Base-by-base conservation (phyloP, 1,140 invertebrate genomes). In the Ephestia elutella region DNA sequence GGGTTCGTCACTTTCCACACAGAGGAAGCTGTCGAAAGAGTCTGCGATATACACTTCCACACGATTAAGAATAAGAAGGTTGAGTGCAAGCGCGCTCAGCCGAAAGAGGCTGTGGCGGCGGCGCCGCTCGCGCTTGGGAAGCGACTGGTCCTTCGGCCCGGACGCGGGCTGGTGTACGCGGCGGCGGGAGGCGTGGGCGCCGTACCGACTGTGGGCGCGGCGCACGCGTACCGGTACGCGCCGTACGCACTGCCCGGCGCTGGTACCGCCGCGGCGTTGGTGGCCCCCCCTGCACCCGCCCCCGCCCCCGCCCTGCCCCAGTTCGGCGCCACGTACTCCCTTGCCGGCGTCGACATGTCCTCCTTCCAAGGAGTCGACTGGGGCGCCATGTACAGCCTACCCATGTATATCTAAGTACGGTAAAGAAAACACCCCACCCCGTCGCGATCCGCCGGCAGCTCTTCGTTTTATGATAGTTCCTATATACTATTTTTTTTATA, bases 11-110 rank as follows among this genome's bases (percentile, higher is more conserved):
- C 96, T 4, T 97, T 97, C 89, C 96, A 97, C 79, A 95, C 94
- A 68, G 96, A 97, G 82, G 96, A 97, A 75, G 95, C 96, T 0
- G 95, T 97, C 2, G 96, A 97, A 81, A 92, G 95, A 56, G 95
- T 97, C 3, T 97, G 96, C 90, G 95, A 97, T 78, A 97, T 97
- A 49, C 96, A 97, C 86, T 97, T 96, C 80, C 95, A 97, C 86
- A 97, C 95, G 17, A 95, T 97, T 65, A 97, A 97, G 87, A 96
- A 96, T 82, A 97, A 97, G 86, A 96, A 96, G 86, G 95, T 96
- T 28, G 96, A 97, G 80, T 97, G 96, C 86, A 97, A 97, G 86
- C 96, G 96, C 85, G 96, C 96, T 8, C 96, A 97, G 87, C 96
- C 96, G 2, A 97, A 97, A 82, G 96, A 97, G 75, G 94, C 95